Percentiles rank a stretch among this genome's conserved stretches.
Evolutionary conservation across 2,888 invertebrate species (phyloP).

Genomic region (Gastracanthus pulcherrimus): DNA sequence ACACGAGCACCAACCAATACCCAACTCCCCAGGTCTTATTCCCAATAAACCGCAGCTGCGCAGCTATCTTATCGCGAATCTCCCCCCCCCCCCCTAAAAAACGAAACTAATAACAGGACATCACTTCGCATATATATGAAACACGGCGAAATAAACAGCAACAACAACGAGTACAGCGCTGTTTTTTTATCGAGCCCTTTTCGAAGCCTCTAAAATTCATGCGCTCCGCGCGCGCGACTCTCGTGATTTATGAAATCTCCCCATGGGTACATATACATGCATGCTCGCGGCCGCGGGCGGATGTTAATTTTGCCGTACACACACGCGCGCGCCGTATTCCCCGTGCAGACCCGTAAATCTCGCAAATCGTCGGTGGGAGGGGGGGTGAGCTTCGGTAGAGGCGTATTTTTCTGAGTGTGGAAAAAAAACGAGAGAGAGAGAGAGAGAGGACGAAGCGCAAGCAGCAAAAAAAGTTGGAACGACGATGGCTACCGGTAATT

Average conservation of each 20-base stretch:
- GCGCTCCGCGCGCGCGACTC: neutral
- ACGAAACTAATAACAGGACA: neutral
- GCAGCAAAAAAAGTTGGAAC: neutral
- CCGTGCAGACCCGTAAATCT: conserved; percentile 31
- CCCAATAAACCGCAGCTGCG: neutral
- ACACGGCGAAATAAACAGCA: too few species aligned
- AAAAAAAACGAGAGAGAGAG: too few species aligned
- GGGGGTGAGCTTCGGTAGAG: neutral
- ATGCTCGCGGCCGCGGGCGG: neutral
- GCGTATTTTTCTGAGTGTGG: too few species aligned
- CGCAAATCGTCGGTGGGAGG: neutral
- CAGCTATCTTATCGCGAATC: neutral
- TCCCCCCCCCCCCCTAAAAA: neutral
- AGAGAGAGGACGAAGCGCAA: neutral
- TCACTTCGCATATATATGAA: neutral
- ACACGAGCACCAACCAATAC: neutral
- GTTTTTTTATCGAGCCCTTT: conserved; percentile 8
- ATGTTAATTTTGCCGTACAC: conserved; percentile 37
- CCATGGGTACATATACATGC: too few species aligned
- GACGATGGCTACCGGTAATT: neutral
- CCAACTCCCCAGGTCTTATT: neutral
- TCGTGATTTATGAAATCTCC: conserved; percentile 42
- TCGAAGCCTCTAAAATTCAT: conserved; percentile 24
- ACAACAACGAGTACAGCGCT: neutral
- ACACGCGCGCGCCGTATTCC: neutral